Base-by-base conservation (phyloP, 2,113 vertebrate species). In the Rhadina sibilatrix region DNA sequence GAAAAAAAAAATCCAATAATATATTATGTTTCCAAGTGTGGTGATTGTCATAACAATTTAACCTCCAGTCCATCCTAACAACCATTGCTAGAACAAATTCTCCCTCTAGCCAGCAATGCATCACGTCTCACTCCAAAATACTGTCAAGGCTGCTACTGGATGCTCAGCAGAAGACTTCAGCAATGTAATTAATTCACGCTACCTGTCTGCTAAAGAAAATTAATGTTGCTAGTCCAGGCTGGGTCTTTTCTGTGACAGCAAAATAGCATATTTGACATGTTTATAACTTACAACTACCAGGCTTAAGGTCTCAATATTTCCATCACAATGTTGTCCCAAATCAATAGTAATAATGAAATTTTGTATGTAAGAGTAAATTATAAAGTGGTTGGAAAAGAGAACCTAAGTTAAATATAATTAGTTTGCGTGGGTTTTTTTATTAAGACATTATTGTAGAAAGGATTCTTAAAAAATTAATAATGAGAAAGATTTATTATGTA, bases 41-140 rank as follows among this genome's bases (percentile, higher is more conserved):
- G 89, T 78, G 92, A 94, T 8, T 95, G 78, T 96, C 94, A 85
- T 65, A 94, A 89, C 37, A 18, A 66, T 71, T 95, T 83, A 85
- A 85, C 66, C 78, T 95, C 90, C 93, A 87, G 65, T 35, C 66
- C 74, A 91, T 65, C 87, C 57, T 76, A 87, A 84, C 28, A 75
- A 65, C 46, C 74, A 57, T 11, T 94, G 57, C 89, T 93, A 82
- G 74, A 82, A 91, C 53, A 93, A 93, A 85, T 91, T 78, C 81
- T 82, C 74, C 78, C 85, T 64, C 65, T 70, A 63, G 86, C 71
- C 81, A 85, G 81, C 74, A 89, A 77, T 46, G 37, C 60, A 84
- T 75, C 56, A 74, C 87, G 37, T 28, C 0, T 0, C 24, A 63
- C 77, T 95, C 65, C 94, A 96, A 87, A 96, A 95, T 42, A 60